Base-by-base conservation (phyloP, 2,797 vertebrate species). In the Ptychadena robeensis region DNA sequence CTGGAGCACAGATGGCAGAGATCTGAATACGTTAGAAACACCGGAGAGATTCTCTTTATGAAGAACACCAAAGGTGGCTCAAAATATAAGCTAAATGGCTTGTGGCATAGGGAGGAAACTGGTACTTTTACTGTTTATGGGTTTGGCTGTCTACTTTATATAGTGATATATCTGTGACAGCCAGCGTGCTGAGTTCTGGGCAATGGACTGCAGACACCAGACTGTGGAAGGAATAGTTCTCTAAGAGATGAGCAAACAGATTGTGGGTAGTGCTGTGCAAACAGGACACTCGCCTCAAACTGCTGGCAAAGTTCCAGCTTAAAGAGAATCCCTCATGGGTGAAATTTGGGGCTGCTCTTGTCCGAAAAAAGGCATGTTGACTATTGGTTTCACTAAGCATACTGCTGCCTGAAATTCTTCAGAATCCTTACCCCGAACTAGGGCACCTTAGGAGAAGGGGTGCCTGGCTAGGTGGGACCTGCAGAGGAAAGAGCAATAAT, bases 1-100 rank as follows among this genome's bases (percentile, higher is more conserved):
- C 80, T 40, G 9, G 64, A 69, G 80, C 28, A 61, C 48, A 31
- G 35, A 75, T 67, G 65, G 34, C 64, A 75, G 37, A 82, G 44
- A 75, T 61, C 64, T 75, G 53, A 75, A 63, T 14, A 38, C 27
- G 11, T 15, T 25, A n/a, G 48, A 72, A 59, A 38, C n/a, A 30
- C 25, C 38, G 63, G 69, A 73, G 79, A 59, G 27, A 11, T 22
- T 15, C 8, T 65, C 25, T 14, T 63, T 64, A 28, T 28, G 67
- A 28, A 81, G 38, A 31, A 31, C 70, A 73, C 31, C 70, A 67
- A 61, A 73, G 64, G 40, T n/a, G 63, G n/a, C n/a, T 71, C 35
- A 73, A 67, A 73, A 57, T 66, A 40, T 9, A 53, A 57, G 66
- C 32, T 44, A 72, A 64, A 32, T 32, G 28, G 25, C 37, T 48